Base-by-base conservation (phyloP, 1,140 invertebrate genomes). In the Pseudomyrmex pallidus region DNA sequence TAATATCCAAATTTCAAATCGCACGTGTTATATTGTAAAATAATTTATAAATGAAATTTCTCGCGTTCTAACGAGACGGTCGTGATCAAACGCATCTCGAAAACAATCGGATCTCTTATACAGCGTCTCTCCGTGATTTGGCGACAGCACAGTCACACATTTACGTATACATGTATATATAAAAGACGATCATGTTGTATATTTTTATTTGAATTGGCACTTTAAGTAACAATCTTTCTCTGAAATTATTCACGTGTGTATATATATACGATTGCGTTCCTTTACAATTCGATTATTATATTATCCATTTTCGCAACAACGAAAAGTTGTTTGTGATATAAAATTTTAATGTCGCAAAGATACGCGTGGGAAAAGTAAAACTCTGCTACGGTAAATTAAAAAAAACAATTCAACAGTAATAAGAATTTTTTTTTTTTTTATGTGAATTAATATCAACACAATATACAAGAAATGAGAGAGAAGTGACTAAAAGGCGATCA, bases 401-500 rank as follows among this genome's bases (percentile, higher is more conserved):
- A 56, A 22, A 67, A 35, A 46, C 25, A 56, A n/a, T 67, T 44
- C 9, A 77, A 77, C 48, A n/a, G 25, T 57, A 57, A 78, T 67
- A 35, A 44, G 50, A 46, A 22, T 57, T 68, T 68, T 68, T 52
- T 78, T 15, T 35, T 7, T 35, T 35, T 35, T 35, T 35, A 35
- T 35, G 35, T 7, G 35, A 35, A 35, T 35, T 83, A 85, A 74
- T 74, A 77, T 88, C 76, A 89, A 89, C 87, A 82, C 82, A 88
- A 88, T 88, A 74, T 88, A 89, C 86, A 88, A 85, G 25, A 25
- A 89, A 85, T 54, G 67, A 87, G 64, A 67, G 10, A 70, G 74
- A 86, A 88, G 78, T 68, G 62, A 46, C 63, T 56, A 56, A 76
- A 76, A 76, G 61, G 72, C 85, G 85, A 3, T 25, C 73, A 85